Evolutionary conservation across 1,140 invertebrate species (phyloP).

Genomic region (Drosophila ananassae): DNA sequence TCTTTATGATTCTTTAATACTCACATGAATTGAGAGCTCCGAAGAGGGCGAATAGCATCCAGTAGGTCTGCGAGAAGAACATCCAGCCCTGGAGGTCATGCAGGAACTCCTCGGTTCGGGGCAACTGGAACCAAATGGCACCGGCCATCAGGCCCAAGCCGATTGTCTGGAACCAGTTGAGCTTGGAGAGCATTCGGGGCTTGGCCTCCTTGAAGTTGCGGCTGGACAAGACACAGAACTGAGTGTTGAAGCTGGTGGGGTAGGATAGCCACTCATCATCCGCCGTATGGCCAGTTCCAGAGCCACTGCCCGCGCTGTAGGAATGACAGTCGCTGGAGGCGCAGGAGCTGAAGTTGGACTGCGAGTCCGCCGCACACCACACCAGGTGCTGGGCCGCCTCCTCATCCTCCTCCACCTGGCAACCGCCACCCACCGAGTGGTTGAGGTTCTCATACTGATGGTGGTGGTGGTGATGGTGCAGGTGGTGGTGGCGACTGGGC

Average conservation of each 20-base stretch:
- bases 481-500: constrained; percentile 27
- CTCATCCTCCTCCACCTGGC: constrained; percentile 83
- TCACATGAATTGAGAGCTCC: constrained; percentile 90
- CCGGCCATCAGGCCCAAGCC: constrained; percentile 90
- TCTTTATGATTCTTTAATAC: constrained; percentile 43
- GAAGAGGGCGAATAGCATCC: constrained; percentile 94
- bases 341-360: constrained; percentile 88
- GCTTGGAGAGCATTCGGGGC: constrained; percentile 90
- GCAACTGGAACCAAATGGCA: constrained; percentile 91
- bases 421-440: constrained; percentile 31
- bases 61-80: constrained; percentile 94
- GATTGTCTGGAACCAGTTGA: constrained; percentile 93
- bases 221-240: constrained; percentile 90
- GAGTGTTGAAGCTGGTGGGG: constrained; percentile 92
- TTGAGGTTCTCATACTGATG: constrained; percentile 63
- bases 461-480: constrained; percentile 30
- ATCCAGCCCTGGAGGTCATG: constrained; percentile 94
- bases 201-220: constrained; percentile 92
- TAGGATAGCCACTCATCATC: constrained; percentile 87
- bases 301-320: constrained; percentile 48
- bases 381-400: constrained; percentile 90
- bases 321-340: constrained; percentile 87
- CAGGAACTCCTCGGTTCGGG: constrained; percentile 89
- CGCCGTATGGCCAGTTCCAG: constrained; percentile 43
- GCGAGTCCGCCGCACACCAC: constrained; percentile 86